phyloP scores from a whole-genome alignment of 2,888 invertebrate genomes.

The Tetragonula carbonaria region DNA sequence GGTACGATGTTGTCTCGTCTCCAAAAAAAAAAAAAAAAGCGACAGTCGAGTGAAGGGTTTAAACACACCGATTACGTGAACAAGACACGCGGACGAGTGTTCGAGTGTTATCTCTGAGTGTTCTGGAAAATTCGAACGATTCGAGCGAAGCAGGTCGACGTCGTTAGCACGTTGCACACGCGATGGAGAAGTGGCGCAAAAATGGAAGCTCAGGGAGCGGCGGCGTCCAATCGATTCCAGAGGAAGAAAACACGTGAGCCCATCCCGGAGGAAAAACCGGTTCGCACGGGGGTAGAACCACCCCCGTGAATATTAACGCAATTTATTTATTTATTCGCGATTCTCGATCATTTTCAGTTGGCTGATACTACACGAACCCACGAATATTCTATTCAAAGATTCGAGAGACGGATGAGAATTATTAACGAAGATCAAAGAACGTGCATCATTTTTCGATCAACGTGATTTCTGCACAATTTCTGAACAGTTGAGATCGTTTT shows the following conservation, averaged over 20 bases:
- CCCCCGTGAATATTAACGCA: background rate
- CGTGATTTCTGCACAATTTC: too few relatives aligned
- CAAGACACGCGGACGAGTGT: background rate
- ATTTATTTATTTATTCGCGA: background rate
- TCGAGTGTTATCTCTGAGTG: background rate
- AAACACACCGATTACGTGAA: too few relatives aligned
- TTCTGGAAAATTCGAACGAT: conserved; percentile 3
- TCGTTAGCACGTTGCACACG: conserved; percentile 31
- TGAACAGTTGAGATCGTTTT: too few relatives aligned
- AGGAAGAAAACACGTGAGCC: conserved; percentile 20
- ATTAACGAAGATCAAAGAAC: background rate
- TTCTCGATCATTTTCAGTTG: background rate
- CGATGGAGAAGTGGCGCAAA: conserved; percentile 32
- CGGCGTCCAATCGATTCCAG: conserved; percentile 36
- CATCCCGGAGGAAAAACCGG: conserved; percentile 14
- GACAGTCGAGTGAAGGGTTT: too few relatives aligned
- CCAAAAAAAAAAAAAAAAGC: too few relatives aligned
- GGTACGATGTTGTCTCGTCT: too few relatives aligned
- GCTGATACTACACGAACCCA: background rate
- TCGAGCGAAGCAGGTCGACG: conserved; percentile 13
- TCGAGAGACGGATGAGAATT: background rate
- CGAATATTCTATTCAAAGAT: background rate
- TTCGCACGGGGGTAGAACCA: background rate
- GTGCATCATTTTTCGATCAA: background rate
- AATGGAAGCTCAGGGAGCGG: conserved; percentile 44